Conservation (phyloP, 2,113 vertebrate species). For the Hyaena hyaena region DNA sequence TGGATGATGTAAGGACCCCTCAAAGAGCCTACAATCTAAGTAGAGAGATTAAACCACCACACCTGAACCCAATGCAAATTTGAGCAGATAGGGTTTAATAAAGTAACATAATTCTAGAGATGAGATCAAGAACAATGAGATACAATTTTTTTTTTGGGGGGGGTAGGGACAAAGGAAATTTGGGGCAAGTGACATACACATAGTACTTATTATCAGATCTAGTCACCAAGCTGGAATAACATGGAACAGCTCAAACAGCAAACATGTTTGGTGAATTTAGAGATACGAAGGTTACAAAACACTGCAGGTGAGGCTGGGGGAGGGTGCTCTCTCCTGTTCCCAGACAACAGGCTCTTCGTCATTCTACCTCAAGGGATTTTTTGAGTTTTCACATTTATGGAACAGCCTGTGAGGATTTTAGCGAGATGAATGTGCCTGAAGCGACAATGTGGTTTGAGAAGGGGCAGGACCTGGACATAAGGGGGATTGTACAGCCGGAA, state of each 20-base stretch:
- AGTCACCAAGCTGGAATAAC: not conserved
- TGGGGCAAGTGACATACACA: not conserved
- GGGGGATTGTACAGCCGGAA: not conserved
- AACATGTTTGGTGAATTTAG: not conserved
- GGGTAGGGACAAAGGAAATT: not conserved
- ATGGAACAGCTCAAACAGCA: not conserved
- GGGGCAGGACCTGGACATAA: not conserved
- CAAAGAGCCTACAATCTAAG: not conserved
- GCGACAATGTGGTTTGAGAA: not conserved
- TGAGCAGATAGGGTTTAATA: not conserved
- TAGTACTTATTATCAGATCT: not conserved
- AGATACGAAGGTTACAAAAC: not conserved
- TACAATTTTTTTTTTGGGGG: not conserved
- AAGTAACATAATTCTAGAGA: not conserved
- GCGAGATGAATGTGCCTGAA: not conserved
- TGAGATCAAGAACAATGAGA: not conserved
- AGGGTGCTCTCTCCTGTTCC: not conserved
- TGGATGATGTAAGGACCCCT: not conserved
- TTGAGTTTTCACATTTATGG: not conserved
- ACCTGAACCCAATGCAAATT: not conserved
- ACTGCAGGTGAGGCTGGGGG: not conserved
- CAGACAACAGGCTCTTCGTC: not conserved
- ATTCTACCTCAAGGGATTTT: not conserved
- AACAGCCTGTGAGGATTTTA: not conserved
- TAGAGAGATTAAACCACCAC: not conserved